Base-by-base conservation (phyloP, 92 coral and sea anemone genomes). In the Umimayanthus kanabou region DNA sequence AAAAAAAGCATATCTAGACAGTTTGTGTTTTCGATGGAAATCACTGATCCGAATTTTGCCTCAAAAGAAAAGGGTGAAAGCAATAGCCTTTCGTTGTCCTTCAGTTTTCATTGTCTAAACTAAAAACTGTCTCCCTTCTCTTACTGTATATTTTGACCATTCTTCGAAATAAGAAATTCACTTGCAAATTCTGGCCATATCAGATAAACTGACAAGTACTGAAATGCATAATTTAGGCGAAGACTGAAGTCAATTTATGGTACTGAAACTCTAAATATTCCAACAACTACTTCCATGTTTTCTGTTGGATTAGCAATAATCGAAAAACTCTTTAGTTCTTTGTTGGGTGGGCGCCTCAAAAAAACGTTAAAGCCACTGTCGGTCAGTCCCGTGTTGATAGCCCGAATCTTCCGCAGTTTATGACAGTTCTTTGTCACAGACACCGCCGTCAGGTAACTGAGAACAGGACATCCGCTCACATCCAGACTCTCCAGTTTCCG, bases 231-330 rank as follows among this genome's bases (percentile, higher is more conserved):
- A 9, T 5, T 67, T 67, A 9, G 40, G 76, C 18, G 4, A 33
- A 33, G 37, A 33, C 37, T 33, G 1, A 33, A 33, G 2, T 2
- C 37, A 40, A n/a, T 30, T 1, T 14, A 25, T 69, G 87, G 78
- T 28, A 83, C 28, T 43, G 87, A 71, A 26, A 83, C 78, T 47
- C 78, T 69, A 6, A 69, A 28, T 23, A 83, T 83, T 13, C 87
- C 78, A 45, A 83, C 67, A 47, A 83, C 78, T 25, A 83, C 65
- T 43, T 83, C 87, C 66, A 83, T 70, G 33, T 45, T 70, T 71
- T 29, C 77, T 6, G 66, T 83, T 25, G 87, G 87, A 67, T 83
- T 83, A 15, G 87, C 87, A 43, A 83, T 83, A 28, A 83, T 43
- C 26, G 87, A 83, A 70, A 83, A 83, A 23, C 65, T 69, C 43